Conservation (phyloP, 2,888 invertebrate species). For the Tillus elongatus region DNA sequence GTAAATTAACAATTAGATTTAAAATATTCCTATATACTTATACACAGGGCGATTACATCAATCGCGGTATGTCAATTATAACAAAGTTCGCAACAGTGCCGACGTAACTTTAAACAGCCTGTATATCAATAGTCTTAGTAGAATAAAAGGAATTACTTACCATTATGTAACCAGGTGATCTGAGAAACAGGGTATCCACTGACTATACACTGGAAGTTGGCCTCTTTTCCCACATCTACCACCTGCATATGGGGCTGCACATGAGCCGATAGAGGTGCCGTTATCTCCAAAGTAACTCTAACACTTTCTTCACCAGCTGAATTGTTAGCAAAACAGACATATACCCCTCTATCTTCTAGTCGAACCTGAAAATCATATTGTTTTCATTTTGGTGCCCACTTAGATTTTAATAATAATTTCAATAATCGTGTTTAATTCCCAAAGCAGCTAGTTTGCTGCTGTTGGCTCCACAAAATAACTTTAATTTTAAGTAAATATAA, state of each 20-base stretch:
- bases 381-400: too few species aligned
- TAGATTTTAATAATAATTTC: neutral
- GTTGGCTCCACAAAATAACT: too few species aligned
- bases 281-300: constrained; percentile 67
- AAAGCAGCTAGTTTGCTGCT: too few species aligned
- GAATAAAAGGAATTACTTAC: constrained; percentile 20
- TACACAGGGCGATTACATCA: too few species aligned
- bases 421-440: too few species aligned
- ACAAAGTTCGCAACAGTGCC: too few species aligned
- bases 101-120: too few species aligned
- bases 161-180: constrained; percentile 75
- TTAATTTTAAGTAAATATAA: too few species aligned
- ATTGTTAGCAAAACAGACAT: constrained; percentile 86
- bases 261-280: constrained; percentile 71
- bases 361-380: constrained; percentile 40
- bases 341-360: constrained; percentile 75
- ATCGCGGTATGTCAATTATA: too few species aligned
- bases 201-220: constrained; percentile 78
- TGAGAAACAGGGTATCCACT: constrained; percentile 77
- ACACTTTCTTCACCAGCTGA: constrained; percentile 75
- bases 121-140: neutral
- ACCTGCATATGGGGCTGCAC: constrained; percentile 69
- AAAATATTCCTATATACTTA: too few species aligned
- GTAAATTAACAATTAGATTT: too few species aligned
- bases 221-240: constrained; percentile 76